Base-by-base conservation (phyloP, 1,140 invertebrate genomes). In the Hyles euphorbiae region DNA sequence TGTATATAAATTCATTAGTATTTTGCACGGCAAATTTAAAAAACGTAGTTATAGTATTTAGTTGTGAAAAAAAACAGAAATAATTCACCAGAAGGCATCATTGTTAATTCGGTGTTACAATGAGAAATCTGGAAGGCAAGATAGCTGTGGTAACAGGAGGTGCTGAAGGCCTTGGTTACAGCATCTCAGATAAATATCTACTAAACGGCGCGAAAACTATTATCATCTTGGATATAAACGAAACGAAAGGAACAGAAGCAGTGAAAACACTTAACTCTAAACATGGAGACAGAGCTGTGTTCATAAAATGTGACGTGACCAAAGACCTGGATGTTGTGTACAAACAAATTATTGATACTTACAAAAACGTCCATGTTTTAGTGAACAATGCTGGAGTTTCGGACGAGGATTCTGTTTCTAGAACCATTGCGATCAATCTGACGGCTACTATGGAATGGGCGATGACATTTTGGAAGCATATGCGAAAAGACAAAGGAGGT, bases 291-390 rank as follows among this genome's bases (percentile, higher is more conserved):
- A 78, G 81, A 50, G 81, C 77, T 0, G 63, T 84, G 8, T 92
- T 91, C 61, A 67, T 88, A 11, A 81, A 83, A 47, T 91, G 90
- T 56, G 88, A 91, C 50, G 81, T 91, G 3, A 84, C 85, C 0
- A 87, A 78, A 2, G 86, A 65, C 33, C 40, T 79, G 50, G 74
- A 81, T 40, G 72, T 76, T 69, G 69, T 78, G 4, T 84, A 83
- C 50, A 72, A 82, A 34, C 71, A 74, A 40, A 72, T 87, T 3
- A 68, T 86, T 2, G 67, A 78, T 6, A 62, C 67, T 4, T 89
- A 90, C 59, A 79, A 88, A 67, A 66, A 2, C 5, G 81, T 93
- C 11, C 92, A 55, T 33, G 22, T 55, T 9, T 46, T 58, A 22
- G 49, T 58, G 5, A 58, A 58, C 22, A 22, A 50, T 32, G 48